phyloP scores from a whole-genome alignment of 2,113 vertebrate species.

The Pomatorhinus ruficollis region DNA sequence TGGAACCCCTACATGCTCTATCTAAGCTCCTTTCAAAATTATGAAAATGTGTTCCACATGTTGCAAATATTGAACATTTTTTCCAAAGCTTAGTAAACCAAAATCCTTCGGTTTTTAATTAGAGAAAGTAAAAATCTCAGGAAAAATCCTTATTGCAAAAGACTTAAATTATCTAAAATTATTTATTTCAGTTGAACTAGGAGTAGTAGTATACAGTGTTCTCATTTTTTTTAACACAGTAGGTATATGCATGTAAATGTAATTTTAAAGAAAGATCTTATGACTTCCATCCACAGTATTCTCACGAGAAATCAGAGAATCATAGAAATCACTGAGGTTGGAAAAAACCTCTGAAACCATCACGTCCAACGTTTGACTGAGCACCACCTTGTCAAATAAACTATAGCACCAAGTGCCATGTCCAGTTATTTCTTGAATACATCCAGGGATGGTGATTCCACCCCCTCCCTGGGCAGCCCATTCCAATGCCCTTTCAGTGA shows the following conservation, averaged over 20 bases:
- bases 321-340: background rate
- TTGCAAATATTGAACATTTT: background rate
- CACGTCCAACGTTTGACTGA: background rate
- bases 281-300: background rate
- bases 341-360: background rate
- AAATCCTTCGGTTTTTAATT: background rate
- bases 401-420: accelerated
- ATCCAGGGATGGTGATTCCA: background rate
- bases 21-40: background rate
- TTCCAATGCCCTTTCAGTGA: background rate
- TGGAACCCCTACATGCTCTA: background rate
- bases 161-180: background rate
- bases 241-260: background rate
- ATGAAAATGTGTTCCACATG: background rate
- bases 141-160: background rate
- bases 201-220: background rate
- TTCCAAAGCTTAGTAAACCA: background rate
- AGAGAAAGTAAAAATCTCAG: background rate
- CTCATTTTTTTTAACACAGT: background rate
- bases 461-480: accelerated
- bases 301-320: background rate
- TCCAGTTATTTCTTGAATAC: accelerated
- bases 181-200: background rate
- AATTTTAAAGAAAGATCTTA: background rate
- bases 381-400: background rate